These are phyloP conservation scores for Papilio protenor DNA, from an alignment of 2,888 invertebrate species.

Conservation along the genomic window DNA sequence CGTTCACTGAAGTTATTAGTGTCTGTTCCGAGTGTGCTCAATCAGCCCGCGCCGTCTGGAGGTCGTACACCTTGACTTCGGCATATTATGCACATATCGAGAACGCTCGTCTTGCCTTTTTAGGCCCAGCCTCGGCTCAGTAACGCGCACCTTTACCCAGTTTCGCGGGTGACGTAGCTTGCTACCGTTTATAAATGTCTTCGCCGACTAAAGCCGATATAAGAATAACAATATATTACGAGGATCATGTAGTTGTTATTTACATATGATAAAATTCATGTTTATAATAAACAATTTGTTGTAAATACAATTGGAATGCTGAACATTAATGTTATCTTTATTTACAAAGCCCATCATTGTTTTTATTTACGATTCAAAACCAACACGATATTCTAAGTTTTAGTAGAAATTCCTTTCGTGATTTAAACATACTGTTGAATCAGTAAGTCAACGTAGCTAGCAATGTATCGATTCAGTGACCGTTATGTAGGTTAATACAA, in stretches of 20 bases:
- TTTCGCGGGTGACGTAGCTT: conserved; percentile 69
- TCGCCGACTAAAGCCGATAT: conserved; percentile 86
- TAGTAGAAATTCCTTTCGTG: neutral
- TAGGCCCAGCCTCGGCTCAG: conserved; percentile 73
- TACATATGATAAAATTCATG: conserved; percentile 76
- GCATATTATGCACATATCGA: conserved; percentile 70
- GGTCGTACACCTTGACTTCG: conserved; percentile 78
- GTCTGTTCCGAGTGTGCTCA: conserved; percentile 75
- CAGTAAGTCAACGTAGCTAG: neutral
- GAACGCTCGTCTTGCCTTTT: conserved; percentile 77
- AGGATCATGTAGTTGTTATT: conserved; percentile 86
- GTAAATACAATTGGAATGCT: conserved; percentile 17
- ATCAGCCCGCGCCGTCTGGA: conserved; percentile 59
- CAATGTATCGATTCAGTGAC: conserved; percentile 31
- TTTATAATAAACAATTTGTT: conserved; percentile 45
- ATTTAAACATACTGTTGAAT: neutral
- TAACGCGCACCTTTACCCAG: conserved; percentile 76
- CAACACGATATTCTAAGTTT: neutral
- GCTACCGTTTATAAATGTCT: conserved; percentile 81
- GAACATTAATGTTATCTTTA: conserved; percentile 30
- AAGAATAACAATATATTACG: conserved; percentile 88
- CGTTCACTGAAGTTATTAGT: conserved; percentile 63
- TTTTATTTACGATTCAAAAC: conserved; percentile 6
- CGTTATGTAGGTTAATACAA: conserved; percentile 43
- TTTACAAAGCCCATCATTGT: conserved; percentile 11